Evolutionary conservation across 2,113 vertebrate species (phyloP), one percentile per base, ranked within the genome.

Genomic region (Eidolon helvum): DNA sequence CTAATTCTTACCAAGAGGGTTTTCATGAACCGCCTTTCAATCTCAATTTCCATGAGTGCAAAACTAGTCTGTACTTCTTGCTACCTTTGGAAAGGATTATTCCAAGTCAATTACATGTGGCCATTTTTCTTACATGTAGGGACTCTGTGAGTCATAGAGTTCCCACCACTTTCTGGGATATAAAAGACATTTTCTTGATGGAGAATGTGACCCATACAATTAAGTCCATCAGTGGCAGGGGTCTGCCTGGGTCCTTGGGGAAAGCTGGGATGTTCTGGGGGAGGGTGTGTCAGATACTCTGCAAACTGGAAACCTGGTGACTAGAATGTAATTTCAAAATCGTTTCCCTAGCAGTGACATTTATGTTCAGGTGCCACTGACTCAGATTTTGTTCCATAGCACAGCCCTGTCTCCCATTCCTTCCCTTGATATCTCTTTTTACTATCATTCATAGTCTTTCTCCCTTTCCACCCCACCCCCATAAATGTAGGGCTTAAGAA

Each of bases 311-410:
- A 95, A 69, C 84, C 35, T 65, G 43, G 82, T 55, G 50, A 38
- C 43, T 10, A 18, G 6, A n/a, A n/a, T 79, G 79, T 77, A 55
- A 55, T 80, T 97, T 93, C 93, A 89, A 55, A 93, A 68, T 87
- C 85, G 88, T 84, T 82, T 92, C 43, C 68, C 21, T 88, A 66
- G 18, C 35, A 43, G 83, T 77, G 74, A 83, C n/a, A n/a, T 93
- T 95, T 91, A n/a, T 89, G 72, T 87, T 65, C 48, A 85, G 72
- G 55, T 83, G 63, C n/a, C 59, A 35, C 9, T 2, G n/a, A 90
- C 35, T 93, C 43, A 40, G 38, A 24, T 38, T 33, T 85, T 15
- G 18, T 63, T 77, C 69, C 3, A 6, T 30, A 68, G 48, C 15
- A 15, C 12, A 40, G 15, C 16, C 55, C 26, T 79, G 45, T 61